These are phyloP conservation scores for Fulica atra DNA, from an alignment of 2,113 vertebrate species.

Conservation along the genomic window DNA sequence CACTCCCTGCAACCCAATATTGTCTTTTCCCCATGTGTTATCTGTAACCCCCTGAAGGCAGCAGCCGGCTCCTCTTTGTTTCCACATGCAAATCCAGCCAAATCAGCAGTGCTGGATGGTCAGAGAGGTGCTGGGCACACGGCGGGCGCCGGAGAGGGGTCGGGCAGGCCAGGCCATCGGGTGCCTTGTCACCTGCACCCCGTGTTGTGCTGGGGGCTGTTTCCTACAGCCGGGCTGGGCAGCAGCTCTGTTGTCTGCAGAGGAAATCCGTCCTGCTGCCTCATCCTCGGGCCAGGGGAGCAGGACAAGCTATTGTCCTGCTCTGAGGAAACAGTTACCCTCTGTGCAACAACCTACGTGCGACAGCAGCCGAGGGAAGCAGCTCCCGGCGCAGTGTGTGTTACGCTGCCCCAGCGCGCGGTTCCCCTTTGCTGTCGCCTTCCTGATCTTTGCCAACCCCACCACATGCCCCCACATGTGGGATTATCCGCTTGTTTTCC, in stretches of 20 bases:
- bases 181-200: not conserved
- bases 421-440: not conserved
- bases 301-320: not conserved
- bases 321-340: not conserved
- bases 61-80: not conserved
- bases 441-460: not conserved
- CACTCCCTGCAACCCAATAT: not conserved
- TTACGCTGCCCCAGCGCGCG: not conserved
- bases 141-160: not conserved
- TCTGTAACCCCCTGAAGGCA: not conserved
- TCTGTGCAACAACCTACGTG: not conserved
- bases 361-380: not conserved
- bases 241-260: not conserved
- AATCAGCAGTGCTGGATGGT: accelerated
- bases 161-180: accelerated
- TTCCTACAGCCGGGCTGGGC: not conserved
- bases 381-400: not conserved
- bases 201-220: not conserved
- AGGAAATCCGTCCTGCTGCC: not conserved
- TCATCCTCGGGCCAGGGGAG: not conserved
- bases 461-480: not conserved
- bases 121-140: accelerated
- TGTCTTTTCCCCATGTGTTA: not conserved
- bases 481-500: constrained; percentile 1
- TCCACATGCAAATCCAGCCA: not conserved